Evolutionary conservation across 2,797 vertebrate species (phyloP).

Genomic region (Aphelocoma californica): DNA sequence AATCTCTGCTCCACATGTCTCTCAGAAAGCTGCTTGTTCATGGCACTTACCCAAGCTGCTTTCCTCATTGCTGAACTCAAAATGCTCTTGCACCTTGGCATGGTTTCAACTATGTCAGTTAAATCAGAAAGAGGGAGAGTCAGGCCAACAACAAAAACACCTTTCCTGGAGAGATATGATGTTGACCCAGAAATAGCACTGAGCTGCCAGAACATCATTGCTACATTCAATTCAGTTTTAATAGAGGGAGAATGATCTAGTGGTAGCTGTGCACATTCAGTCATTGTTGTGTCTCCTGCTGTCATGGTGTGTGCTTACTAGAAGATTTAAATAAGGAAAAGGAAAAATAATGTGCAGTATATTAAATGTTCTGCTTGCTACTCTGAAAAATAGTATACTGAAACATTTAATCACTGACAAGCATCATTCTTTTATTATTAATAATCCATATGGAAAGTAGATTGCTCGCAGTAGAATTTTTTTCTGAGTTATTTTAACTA

Average conservation of each 20-base stretch:
- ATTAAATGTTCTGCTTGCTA: constrained; percentile 11
- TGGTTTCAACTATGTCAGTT: constrained; percentile 75
- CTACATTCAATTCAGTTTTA: constrained; percentile 43
- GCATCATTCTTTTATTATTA: constrained; percentile 3
- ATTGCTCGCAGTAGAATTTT: neutral
- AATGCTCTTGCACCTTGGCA: constrained; percentile 75
- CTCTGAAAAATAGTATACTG: neutral
- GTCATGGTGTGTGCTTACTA: neutral
- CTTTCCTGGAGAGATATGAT: constrained; percentile 69
- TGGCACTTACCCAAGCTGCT: constrained; percentile 69
- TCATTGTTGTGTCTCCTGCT: constrained; percentile 12
- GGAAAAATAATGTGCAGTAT: neutral
- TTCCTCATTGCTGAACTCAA: constrained; percentile 71
- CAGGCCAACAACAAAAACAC: constrained; percentile 63
- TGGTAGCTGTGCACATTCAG: neutral
- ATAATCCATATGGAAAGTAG: neutral
- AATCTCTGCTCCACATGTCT: constrained; percentile 30
- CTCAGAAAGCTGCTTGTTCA: constrained; percentile 57
- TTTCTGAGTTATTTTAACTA: neutral
- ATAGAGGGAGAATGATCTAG: constrained; percentile 41
- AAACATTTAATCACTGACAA: constrained; percentile 34
- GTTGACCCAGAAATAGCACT: constrained; percentile 59
- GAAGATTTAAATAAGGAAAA: constrained; percentile 31
- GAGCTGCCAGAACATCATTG: constrained; percentile 28
- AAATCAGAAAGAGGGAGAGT: constrained; percentile 69